A percentile compares a stretch with the other conserved stretches of the same genome.
phyloP scores from a whole-genome alignment of 2,797 vertebrate genomes.

The Moxostoma hubbsi region DNA sequence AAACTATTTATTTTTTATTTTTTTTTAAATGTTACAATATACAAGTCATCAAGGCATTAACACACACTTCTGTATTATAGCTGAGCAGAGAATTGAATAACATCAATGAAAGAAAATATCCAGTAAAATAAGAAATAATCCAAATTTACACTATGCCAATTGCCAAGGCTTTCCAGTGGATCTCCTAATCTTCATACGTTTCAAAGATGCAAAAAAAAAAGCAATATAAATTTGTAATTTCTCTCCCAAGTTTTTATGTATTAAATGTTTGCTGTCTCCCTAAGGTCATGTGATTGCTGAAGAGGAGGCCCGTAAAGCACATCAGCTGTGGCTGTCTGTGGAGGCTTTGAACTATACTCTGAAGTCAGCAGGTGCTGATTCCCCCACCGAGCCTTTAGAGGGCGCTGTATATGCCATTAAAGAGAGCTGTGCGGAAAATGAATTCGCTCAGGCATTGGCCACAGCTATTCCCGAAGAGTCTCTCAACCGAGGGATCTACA shows the following conservation, averaged over 20 bases:
- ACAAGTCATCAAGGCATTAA: too few species aligned
- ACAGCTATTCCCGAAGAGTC: conserved; percentile 86
- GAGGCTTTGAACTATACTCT: conserved; percentile 88
- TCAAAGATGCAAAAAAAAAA: too few species aligned
- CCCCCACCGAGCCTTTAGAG: conserved; percentile 83
- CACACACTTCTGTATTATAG: too few species aligned
- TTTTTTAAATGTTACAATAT: not conserved
- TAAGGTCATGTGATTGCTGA: conserved; percentile 90
- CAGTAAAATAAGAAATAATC: too few species aligned
- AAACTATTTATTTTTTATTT: not conserved
- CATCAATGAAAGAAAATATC: too few species aligned
- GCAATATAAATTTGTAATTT: too few species aligned
- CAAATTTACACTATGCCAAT: too few species aligned
- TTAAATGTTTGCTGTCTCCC: conserved; percentile 7
- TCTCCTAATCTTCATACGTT: too few species aligned
- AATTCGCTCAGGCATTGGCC: conserved; percentile 85
- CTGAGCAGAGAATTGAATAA: too few species aligned
- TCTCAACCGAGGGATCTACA: conserved; percentile 88
- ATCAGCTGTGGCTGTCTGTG: conserved; percentile 93
- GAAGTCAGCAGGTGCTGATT: conserved; percentile 77
- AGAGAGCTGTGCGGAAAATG: conserved; percentile 80
- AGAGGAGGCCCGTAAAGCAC: conserved; percentile 90
- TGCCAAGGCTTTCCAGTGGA: too few species aligned
- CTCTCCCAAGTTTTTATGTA: not conserved
- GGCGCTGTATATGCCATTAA: conserved; percentile 80